These are phyloP conservation scores for Zelleria hepariella DNA, from an alignment of 2,888 invertebrate species.

Conservation along the genomic window DNA sequence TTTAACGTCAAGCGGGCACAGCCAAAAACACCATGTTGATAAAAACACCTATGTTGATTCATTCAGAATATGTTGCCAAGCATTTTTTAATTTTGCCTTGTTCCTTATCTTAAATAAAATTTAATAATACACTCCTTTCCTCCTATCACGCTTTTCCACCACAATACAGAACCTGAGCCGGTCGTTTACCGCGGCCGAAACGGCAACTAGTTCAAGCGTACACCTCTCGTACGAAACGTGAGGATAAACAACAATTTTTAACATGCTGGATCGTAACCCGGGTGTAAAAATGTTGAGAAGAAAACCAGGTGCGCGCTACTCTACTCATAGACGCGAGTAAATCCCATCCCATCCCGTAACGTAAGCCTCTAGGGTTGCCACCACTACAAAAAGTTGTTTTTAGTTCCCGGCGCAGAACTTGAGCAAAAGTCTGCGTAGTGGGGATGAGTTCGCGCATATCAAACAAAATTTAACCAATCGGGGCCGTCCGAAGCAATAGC, in stretches of 20 bases:
- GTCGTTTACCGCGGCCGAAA: not conserved
- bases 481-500: too few relatives aligned
- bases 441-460: too few relatives aligned
- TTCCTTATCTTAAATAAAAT: too few relatives aligned
- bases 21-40: too few relatives aligned
- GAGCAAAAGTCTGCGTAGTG: too few relatives aligned
- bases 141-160: not conserved
- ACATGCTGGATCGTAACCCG: not conserved
- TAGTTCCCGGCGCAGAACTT: too few relatives aligned
- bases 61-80: too few relatives aligned
- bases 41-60: too few relatives aligned
- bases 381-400: too few relatives aligned
- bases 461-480: too few relatives aligned
- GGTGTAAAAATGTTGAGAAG: constrained; percentile 25
- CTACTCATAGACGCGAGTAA: constrained; percentile 20
- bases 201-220: not conserved
- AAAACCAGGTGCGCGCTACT: constrained; percentile 22
- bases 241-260: constrained; percentile 1
- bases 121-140: not conserved
- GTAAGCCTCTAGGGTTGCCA: constrained; percentile 15
- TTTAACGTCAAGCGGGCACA: too few relatives aligned
- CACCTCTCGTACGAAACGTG: not conserved
- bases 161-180: not conserved
- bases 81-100: too few relatives aligned
- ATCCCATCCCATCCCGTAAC: constrained; percentile 12